A percentile compares a stretch with the other conserved stretches of the same genome.
These are phyloP conservation scores for Stictonetta naevosa DNA, from an alignment of 2,113 vertebrate species.

Conservation along the genomic window DNA sequence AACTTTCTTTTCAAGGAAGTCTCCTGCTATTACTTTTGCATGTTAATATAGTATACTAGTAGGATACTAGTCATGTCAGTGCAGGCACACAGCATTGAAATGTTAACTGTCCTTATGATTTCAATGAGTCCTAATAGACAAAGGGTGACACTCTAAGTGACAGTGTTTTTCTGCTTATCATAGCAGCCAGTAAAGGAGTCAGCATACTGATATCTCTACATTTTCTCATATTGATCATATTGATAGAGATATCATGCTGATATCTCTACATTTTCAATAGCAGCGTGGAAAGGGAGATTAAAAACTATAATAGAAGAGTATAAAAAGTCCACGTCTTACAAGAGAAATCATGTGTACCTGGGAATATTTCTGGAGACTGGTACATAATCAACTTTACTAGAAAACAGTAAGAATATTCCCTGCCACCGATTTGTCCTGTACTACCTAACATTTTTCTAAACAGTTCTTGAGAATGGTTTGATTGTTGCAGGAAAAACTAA, in stretches of 20 bases:
- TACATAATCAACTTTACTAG: neutral
- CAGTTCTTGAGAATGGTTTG: neutral
- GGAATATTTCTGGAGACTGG: neutral
- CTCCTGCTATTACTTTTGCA: neutral
- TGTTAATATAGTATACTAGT: neutral
- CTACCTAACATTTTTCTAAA: neutral
- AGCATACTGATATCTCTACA: neutral
- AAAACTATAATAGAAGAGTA: neutral
- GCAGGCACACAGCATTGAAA: neutral
- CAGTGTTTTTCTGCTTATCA: neutral
- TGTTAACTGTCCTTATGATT: neutral
- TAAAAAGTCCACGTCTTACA: neutral
- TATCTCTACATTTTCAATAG: neutral
- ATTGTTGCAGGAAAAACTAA: neutral
- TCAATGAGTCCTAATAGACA: neutral
- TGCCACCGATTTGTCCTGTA: neutral
- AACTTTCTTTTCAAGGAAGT: neutral
- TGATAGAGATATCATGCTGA: too few relatives aligned
- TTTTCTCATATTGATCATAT: too few relatives aligned
- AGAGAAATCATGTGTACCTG: neutral
- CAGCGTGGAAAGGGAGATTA: neutral
- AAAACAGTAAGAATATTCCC: neutral
- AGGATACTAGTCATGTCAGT: neutral
- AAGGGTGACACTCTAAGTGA: neutral
- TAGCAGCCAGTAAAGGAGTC: neutral